Evolutionary conservation across 2,797 vertebrate genomes (phyloP), one percentile per base, ranked within the genome.

Genomic region (Petrocephalus sullivani): DNA sequence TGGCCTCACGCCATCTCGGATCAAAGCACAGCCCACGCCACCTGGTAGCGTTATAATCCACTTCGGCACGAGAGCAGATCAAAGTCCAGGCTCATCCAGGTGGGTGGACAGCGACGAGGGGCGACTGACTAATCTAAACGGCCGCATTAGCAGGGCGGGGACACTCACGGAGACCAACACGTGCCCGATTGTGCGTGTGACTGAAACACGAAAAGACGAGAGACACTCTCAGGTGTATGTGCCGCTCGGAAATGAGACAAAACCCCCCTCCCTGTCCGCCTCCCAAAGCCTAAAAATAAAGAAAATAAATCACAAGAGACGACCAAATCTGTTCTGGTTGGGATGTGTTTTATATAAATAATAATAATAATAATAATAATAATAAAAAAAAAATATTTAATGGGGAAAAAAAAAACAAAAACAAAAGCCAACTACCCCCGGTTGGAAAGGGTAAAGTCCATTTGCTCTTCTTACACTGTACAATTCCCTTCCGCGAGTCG

Each of bases 351-450:
- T 95, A 88, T 84, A 53, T 84, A 84, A 60, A 95, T 96, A 96
- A 96, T 96, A 96, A 96, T 96, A 96, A 95, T 95, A 95, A 94
- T 95, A 46, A 94, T 95, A 46, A 96, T 96, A 96, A 96, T 96
- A 96, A 95, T 95, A 95, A 94, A 93, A 49, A 94, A 95, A 96
- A 95, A 95, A 96, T 94, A 94, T 93, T 95, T 91, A 95, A 94
- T 93, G 92, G 90, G 91, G 91, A 93, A 93, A 91, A 93, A 93
- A 75, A 87, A 87, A 81, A n/a, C 28, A 60, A 87, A 87, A 58
- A 75, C 37, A 87, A 87, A 87, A 53, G 37, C 53, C 53, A 82
- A 81, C 56, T 75, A 49, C 57, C 75, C 75, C 54, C 2, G n/a
- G 51, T 49, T 46, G 87, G 71, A 60, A 51, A 60, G 87, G 87